Conservation (phyloP, 2,888 invertebrate species). For the Hermodice carunculata region DNA sequence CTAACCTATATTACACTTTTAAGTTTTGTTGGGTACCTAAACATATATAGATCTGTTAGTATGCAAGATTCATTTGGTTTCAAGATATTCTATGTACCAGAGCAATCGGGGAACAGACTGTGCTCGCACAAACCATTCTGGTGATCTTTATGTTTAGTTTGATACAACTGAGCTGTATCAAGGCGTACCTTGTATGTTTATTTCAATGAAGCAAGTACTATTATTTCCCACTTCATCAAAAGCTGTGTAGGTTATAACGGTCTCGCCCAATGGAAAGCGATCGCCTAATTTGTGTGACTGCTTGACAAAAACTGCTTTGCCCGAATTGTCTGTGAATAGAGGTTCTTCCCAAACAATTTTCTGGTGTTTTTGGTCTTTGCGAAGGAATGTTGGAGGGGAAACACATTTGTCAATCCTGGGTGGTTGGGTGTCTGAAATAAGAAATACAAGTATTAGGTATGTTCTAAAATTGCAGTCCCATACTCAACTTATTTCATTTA, state of each 20-base stretch:
- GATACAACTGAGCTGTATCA: background rate
- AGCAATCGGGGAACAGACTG: background rate
- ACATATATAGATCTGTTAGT: too few relatives aligned
- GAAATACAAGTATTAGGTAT: background rate
- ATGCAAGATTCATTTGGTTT: too few relatives aligned
- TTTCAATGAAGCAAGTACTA: constrained; percentile 75
- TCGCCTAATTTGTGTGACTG: constrained; percentile 68
- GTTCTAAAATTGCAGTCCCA: background rate
- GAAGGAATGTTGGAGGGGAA: constrained; percentile 74
- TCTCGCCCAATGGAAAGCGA: constrained; percentile 74
- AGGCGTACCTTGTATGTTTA: constrained; percentile 71
- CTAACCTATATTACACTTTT: too few relatives aligned
- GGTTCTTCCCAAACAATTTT: constrained; percentile 75
- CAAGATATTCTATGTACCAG: too few relatives aligned
- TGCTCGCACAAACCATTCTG: background rate
- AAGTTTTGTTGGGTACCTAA: too few relatives aligned
- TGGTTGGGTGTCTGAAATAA: constrained; percentile 73
- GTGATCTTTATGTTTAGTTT: background rate
- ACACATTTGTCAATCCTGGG: constrained; percentile 74
- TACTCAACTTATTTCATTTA: too few relatives aligned
- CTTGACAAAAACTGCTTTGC: constrained; percentile 56
- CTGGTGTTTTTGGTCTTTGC: background rate
- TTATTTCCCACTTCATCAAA: constrained; percentile 76
- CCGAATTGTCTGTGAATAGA: constrained; percentile 75
- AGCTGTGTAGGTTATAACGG: constrained; percentile 75